Percentiles rank a stretch among this genome's conserved stretches.
Conservation (phyloP, 1,140 invertebrate species). For the Rhopalosiphum maidis region DNA sequence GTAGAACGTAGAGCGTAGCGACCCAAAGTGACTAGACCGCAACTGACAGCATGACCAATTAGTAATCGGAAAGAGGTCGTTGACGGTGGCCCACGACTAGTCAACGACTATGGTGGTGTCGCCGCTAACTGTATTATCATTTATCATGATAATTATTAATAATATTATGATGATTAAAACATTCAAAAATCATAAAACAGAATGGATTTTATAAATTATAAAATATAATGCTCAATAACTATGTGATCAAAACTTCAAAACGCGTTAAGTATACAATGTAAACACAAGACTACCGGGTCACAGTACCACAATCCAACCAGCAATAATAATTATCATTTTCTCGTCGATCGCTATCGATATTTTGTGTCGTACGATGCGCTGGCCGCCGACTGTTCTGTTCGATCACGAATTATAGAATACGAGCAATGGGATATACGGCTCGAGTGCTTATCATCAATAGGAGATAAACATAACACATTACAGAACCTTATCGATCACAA, state of each 20-base stretch:
- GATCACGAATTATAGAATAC: not conserved
- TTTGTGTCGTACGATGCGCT: not conserved
- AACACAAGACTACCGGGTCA: not conserved
- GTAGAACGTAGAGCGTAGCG: too few relatives aligned
- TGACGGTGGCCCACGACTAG: too few relatives aligned
- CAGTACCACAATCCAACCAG: not conserved
- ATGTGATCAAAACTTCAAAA: not conserved
- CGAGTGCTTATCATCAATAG: not conserved
- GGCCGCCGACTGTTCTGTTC: not conserved
- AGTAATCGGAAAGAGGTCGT: too few relatives aligned
- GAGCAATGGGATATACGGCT: not conserved
- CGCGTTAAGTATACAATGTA: not conserved
- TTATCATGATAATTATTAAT: too few relatives aligned
- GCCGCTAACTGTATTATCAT: too few relatives aligned
- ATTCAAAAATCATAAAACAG: too few relatives aligned
- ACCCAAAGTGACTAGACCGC: too few relatives aligned
- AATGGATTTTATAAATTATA: too few relatives aligned
- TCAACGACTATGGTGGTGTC: too few relatives aligned
- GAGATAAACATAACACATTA: not conserved
- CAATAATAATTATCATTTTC: not conserved
- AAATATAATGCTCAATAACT: too few relatives aligned
- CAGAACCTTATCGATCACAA: not conserved
- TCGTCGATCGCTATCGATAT: not conserved
- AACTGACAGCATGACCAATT: too few relatives aligned
- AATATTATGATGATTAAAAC: too few relatives aligned